Base-by-base conservation (phyloP, 2,797 vertebrate genomes). In the Manis crassicaudata region DNA sequence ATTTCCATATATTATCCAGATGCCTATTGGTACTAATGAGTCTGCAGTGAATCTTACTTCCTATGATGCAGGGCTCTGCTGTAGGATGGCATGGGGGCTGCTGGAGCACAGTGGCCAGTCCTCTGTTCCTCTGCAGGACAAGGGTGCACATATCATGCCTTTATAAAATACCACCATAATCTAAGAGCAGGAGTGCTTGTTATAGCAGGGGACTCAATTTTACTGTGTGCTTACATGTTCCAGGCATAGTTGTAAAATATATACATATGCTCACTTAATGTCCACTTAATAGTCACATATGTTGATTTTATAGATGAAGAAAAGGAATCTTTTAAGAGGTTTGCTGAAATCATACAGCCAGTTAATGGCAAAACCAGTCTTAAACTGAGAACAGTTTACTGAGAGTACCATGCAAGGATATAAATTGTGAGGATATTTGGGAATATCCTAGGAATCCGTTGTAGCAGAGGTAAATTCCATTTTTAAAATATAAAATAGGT, bases 121-220 rank as follows among this genome's bases (percentile, higher is more conserved):
- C 43, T 35, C 25, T 29, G 37, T n/a, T 7, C 46, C 0, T 0
- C 6, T 1, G 0, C 9, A 67, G 50, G 67, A 9, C 35, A 50
- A 14, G 11, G 46, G 56, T 7, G 35, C 29, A 32, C 6, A 6
- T 5, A 7, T 9, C 5, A 0, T 0, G 2, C 20, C 50, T 37
- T 85, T 32, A 37, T 7, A 83, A 37, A 40, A 72, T 4, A 56
- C 25, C n/a, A 43, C 14, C 35, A 21, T 5, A 35, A 7, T 21
- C 54, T 12, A 67, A 62, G 67, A n/a, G 40, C 67, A 73, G 18
- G 46, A 58, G 21, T 5, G 5, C 2, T 8, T 5, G 11, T 1
- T 18, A n/a, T 8, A 35, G 35, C 17, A 20, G n/a, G 13, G 2
- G 3, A 70, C 3, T 37, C 14, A 14, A 23, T 81, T 90, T 87